Evolutionary conservation across 1,140 invertebrate species (phyloP).

Genomic region (Goniozus legneri): DNA sequence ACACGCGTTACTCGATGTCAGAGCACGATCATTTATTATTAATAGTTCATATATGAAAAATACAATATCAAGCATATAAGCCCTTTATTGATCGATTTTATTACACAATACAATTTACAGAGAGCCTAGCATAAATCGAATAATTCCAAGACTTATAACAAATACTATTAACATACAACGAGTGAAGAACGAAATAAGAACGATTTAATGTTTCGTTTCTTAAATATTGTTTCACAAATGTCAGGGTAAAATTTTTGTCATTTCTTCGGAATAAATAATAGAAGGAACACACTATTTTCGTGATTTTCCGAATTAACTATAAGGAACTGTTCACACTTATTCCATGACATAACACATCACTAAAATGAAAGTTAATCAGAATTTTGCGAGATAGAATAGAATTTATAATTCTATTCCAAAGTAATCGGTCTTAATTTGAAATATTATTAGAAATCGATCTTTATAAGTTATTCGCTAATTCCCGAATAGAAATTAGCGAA

Average conservation of each 20-base stretch:
- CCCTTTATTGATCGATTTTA: conserved; percentile 34
- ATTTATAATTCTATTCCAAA: too few relatives aligned
- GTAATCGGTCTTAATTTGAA: too few relatives aligned
- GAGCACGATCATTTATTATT: too few relatives aligned
- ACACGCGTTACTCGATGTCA: too few relatives aligned
- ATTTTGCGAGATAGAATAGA: too few relatives aligned
- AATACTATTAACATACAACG: too few relatives aligned
- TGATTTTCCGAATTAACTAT: background rate
- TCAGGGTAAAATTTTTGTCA: conserved; percentile 24
- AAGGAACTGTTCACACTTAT: background rate
- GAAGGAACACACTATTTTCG: conserved; percentile 28
- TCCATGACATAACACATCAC: too few relatives aligned
- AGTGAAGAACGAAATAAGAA: too few relatives aligned
- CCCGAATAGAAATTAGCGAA: too few relatives aligned
- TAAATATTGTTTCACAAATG: conserved; percentile 22
- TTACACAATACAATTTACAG: conserved; percentile 33
- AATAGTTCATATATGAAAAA: background rate
- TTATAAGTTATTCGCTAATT: too few relatives aligned
- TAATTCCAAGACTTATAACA: conserved; percentile 28
- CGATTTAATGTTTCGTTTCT: conserved; percentile 21
- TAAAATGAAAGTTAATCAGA: too few relatives aligned
- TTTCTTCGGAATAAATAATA: conserved; percentile 24
- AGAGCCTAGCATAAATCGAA: conserved; percentile 28
- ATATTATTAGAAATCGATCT: too few relatives aligned
- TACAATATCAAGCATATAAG: conserved; percentile 23